These are phyloP conservation scores for Caracal caracal DNA, from an alignment of 2,113 vertebrate species.

Conservation along the genomic window DNA sequence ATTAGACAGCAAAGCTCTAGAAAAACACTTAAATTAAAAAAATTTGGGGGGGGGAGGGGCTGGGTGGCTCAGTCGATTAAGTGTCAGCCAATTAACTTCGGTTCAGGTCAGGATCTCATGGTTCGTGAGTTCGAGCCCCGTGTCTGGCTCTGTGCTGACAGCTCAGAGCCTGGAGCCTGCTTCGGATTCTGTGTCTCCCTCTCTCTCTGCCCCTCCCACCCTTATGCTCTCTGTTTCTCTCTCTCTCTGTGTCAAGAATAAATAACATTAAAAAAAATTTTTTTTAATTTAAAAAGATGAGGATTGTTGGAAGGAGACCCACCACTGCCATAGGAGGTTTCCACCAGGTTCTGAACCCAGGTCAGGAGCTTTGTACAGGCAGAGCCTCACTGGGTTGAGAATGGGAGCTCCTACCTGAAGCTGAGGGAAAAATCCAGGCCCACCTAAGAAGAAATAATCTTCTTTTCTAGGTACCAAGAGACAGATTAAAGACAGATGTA, in stretches of 20 bases:
- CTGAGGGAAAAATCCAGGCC: neutral
- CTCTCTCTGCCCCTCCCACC: too few relatives aligned
- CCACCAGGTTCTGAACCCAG: neutral
- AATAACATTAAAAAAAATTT: neutral
- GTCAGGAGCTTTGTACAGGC: neutral
- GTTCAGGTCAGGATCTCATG: too few relatives aligned
- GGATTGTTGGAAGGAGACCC: neutral
- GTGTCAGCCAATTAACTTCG: too few relatives aligned
- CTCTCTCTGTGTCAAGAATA: too few relatives aligned
- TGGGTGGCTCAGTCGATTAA: too few relatives aligned
- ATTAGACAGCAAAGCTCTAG: neutral
- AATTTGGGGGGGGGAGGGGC: too few relatives aligned
- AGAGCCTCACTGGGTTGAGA: neutral
- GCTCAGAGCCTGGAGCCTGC: too few relatives aligned
- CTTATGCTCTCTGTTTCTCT: too few relatives aligned
- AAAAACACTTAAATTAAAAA: neutral
- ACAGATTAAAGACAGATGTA: neutral
- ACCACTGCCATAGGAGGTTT: neutral
- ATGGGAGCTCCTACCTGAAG: neutral
- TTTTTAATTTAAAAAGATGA: neutral
- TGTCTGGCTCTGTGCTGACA: too few relatives aligned
- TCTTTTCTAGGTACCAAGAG: neutral
- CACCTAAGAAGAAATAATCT: neutral
- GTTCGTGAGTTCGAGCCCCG: too few relatives aligned
- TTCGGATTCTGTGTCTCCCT: too few relatives aligned